Conservation (phyloP, 2,888 invertebrate genomes). For the Leptodirus hochenwartii region DNA sequence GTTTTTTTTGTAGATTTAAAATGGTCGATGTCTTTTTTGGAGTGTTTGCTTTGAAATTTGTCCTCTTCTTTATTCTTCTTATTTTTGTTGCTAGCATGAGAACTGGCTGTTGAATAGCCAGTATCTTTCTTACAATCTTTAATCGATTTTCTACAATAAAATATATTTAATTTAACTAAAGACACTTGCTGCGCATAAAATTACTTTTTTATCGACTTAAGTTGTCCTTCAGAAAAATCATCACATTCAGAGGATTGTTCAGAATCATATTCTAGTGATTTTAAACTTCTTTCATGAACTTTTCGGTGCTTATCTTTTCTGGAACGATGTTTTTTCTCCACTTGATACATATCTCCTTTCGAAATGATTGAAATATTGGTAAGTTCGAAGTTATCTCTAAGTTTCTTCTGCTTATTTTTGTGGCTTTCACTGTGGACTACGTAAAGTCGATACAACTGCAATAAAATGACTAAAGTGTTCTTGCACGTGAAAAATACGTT, state of each 20-base stretch:
- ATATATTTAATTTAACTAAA: constrained; percentile 1
- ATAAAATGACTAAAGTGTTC: constrained; percentile 70
- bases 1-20: constrained; percentile 2
- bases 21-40: constrained; percentile 9
- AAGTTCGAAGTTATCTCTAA: constrained; percentile 21
- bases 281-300: too few species aligned
- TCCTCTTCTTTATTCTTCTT: constrained; percentile 16
- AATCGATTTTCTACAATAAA: constrained; percentile 22
- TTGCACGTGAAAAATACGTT: constrained; percentile 93
- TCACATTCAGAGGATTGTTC: constrained; percentile 13
- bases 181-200: too few species aligned
- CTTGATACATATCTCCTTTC: constrained; percentile 23
- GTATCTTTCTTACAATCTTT: constrained; percentile 37
- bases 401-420: constrained; percentile 23
- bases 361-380: constrained; percentile 37
- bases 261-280: constrained; percentile 7
- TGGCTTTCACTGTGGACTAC: constrained; percentile 56
- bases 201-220: constrained; percentile 7
- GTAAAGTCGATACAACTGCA: constrained; percentile 70
- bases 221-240: constrained; percentile 15
- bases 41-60: constrained; percentile 1
- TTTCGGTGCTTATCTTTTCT: constrained; percentile 10
- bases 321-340: constrained; percentile 13
- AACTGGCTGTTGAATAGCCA: constrained; percentile 50
- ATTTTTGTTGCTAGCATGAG: constrained; percentile 30